These are phyloP conservation scores for Epirrita christyi DNA, from an alignment of 2,888 invertebrate genomes.

Conservation along the genomic window DNA sequence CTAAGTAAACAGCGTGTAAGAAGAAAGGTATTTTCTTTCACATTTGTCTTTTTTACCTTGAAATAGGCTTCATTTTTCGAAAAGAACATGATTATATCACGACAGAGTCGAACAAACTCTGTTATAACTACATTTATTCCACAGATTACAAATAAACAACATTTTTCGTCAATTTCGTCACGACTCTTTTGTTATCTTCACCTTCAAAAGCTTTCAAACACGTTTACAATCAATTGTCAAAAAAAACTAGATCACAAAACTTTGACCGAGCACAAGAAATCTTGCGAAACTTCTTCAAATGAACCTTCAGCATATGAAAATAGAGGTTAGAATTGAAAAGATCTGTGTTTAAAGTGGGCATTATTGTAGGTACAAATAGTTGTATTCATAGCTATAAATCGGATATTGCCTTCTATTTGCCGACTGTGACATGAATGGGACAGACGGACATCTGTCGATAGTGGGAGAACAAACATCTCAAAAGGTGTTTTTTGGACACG, in stretches of 20 bases:
- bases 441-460: constrained; percentile 45
- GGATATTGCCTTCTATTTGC: constrained; percentile 39
- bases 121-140: too few species aligned
- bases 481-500: constrained; percentile 33
- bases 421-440: constrained; percentile 34
- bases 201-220: constrained; percentile 9
- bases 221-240: constrained; percentile 4
- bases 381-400: constrained; percentile 1
- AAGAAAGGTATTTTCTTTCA: not conserved
- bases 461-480: constrained; percentile 41
- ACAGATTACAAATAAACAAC: not conserved
- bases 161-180: constrained; percentile 3
- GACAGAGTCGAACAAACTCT: too few species aligned
- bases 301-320: not conserved
- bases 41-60: not conserved
- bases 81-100: too few species aligned
- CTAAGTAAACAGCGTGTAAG: not conserved
- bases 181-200: not conserved
- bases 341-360: not conserved
- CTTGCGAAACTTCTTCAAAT: not conserved
- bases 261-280: constrained; percentile 12
- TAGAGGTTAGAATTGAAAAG: constrained; percentile 9
- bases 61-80: not conserved
- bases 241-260: constrained; percentile 25
- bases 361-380: not conserved